Conservation (phyloP, 1,140 invertebrate species). For the Orchesella cincta region DNA sequence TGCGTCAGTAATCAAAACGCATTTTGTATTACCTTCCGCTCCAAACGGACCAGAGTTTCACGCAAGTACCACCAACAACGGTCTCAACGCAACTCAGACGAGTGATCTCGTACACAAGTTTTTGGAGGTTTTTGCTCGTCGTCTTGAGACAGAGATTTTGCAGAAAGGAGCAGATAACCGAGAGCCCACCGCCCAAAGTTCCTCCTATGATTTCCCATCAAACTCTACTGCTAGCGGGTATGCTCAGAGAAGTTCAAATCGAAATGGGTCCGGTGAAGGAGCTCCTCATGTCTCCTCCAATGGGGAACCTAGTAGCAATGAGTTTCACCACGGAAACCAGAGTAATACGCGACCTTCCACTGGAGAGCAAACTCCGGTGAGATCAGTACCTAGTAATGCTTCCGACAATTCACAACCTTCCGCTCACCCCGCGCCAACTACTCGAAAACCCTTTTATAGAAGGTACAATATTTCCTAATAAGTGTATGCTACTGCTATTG, state of each 20-base stretch:
- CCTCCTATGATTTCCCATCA: not conserved
- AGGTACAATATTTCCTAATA: slow-evolving; percentile 30
- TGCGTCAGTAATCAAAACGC: slow-evolving; percentile 26
- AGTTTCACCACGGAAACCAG: not conserved
- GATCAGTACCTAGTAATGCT: slow-evolving; percentile 3
- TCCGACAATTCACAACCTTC: not conserved
- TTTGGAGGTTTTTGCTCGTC: slow-evolving; percentile 45
- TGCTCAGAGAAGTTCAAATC: slow-evolving; percentile 18
- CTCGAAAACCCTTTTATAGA: slow-evolving; percentile 47
- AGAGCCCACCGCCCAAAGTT: not conserved
- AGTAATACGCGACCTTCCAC: not conserved
- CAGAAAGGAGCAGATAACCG: not conserved
- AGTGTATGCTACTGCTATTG: not conserved
- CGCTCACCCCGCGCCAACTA: slow-evolving; percentile 4
- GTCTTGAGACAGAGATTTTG: slow-evolving; percentile 37
- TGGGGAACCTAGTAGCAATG: slow-evolving; percentile 29
- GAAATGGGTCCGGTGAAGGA: not conserved
- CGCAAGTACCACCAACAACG: not conserved
- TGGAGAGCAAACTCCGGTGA: not conserved
- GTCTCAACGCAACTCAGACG: not conserved
- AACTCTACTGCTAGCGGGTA: slow-evolving; percentile 2
- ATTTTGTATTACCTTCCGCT: not conserved
- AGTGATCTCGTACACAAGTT: slow-evolving; percentile 46
- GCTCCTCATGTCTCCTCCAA: not conserved
- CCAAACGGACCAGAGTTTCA: not conserved